Evolutionary conservation across 2,113 vertebrate genomes (phyloP).

Genomic region (Cyrtonyx montezumae): DNA sequence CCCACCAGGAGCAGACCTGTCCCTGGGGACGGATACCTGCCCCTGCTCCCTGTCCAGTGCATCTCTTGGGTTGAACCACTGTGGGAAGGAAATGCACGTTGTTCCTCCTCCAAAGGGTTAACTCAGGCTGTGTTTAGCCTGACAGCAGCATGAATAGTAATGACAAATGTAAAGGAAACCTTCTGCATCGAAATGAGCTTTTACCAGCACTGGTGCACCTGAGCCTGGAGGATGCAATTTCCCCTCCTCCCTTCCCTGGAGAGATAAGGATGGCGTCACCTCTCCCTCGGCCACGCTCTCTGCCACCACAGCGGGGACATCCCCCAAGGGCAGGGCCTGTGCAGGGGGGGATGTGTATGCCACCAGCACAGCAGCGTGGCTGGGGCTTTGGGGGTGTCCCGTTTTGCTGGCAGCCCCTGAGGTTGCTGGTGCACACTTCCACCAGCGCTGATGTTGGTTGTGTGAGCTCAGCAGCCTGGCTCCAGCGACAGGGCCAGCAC

Average conservation of each 20-base stretch:
- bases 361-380: neutral
- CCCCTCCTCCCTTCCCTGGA: neutral
- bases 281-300: neutral
- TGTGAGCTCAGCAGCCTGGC: rapidly evolving
- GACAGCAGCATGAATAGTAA: conserved; percentile 62
- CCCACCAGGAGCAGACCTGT: neutral
- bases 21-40: neutral
- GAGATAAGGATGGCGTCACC: conserved; percentile 44
- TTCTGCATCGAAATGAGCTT: conserved; percentile 70
- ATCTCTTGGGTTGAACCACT: neutral
- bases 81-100: neutral
- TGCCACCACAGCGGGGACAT: neutral
- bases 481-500: neutral
- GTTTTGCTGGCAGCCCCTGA: neutral
- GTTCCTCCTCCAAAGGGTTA: conserved; percentile 49
- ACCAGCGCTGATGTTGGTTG: neutral
- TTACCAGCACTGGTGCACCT: conserved; percentile 59
- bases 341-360: rapidly evolving
- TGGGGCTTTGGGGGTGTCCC: neutral
- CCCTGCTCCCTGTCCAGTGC: neutral
- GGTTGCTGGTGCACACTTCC: neutral
- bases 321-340: neutral
- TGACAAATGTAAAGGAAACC: conserved; percentile 52
- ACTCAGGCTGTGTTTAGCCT: neutral
- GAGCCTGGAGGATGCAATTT: conserved; percentile 65